A percentile compares a stretch with the other conserved stretches of the same genome.
Conservation (phyloP, 2,888 invertebrate species). For the Sinhomidia bicolor region DNA sequence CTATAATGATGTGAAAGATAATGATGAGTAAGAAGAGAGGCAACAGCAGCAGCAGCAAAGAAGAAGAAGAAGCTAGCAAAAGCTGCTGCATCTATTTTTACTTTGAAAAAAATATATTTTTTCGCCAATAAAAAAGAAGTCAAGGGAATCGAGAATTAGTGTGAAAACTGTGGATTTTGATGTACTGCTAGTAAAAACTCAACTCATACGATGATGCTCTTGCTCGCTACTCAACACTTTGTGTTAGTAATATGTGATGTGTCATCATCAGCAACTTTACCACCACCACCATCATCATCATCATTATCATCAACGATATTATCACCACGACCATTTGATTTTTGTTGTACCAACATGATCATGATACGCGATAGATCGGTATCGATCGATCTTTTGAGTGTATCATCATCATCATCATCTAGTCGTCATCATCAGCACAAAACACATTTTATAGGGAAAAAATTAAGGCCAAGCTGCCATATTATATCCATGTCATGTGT, state of each 20-base stretch:
- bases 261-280: constrained; percentile 57
- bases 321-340: constrained; percentile 50
- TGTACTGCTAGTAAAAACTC: background rate
- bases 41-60: background rate
- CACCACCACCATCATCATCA: constrained; percentile 12
- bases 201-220: constrained; percentile 1
- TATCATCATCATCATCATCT: constrained; percentile 15
- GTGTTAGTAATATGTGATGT: constrained; percentile 65
- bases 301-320: too few species aligned
- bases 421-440: background rate
- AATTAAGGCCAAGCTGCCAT: constrained; percentile 59
- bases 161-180: constrained; percentile 68
- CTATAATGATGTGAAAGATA: constrained; percentile 53
- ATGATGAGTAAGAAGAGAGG: constrained; percentile 57
- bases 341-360: constrained; percentile 54
- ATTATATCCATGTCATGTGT: background rate
- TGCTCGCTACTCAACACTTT: background rate
- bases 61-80: background rate
- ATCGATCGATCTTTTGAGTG: constrained; percentile 54
- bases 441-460: constrained; percentile 24
- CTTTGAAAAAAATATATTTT: constrained; percentile 55
- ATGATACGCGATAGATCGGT: constrained; percentile 42
- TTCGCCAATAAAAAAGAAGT: constrained; percentile 65
- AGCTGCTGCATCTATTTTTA: constrained; percentile 45
- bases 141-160: constrained; percentile 62